phyloP scores from a whole-genome alignment of 1,140 invertebrate species.

The Phenacoccus solenopsis region DNA sequence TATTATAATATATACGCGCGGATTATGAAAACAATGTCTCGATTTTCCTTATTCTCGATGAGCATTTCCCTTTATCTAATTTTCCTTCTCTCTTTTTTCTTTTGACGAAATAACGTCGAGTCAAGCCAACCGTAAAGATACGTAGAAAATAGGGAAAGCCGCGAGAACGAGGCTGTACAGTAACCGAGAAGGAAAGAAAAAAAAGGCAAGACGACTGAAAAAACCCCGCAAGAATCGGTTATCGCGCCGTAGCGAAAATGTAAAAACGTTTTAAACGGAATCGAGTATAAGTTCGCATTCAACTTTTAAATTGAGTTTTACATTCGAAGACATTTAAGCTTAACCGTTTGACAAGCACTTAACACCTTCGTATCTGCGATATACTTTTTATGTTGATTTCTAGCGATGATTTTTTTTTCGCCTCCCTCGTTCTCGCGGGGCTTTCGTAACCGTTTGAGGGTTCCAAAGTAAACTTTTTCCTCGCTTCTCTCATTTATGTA shows the following conservation, averaged over 20 bases:
- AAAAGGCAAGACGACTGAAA: not conserved
- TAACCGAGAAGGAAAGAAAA: not conserved
- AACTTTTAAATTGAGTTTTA: slow-evolving; percentile 18
- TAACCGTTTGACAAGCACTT: slow-evolving; percentile 12
- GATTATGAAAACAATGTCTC: slow-evolving; percentile 15
- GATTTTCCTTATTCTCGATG: not conserved
- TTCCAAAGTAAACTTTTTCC: not conserved
- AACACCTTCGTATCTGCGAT: not conserved
- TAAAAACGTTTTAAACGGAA: slow-evolving; percentile 12
- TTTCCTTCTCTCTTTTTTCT: slow-evolving; percentile 9
- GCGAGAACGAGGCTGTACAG: not conserved
- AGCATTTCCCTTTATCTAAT: slow-evolving; percentile 12
- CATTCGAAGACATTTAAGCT: slow-evolving; percentile 11
- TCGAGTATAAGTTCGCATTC: slow-evolving; percentile 13
- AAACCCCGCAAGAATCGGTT: not conserved
- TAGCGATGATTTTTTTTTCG: not conserved
- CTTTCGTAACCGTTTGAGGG: not conserved
- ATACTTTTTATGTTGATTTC: slow-evolving; percentile 4
- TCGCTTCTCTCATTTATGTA: not conserved
- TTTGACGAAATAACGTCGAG: not conserved
- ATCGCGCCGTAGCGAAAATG: slow-evolving; percentile 4
- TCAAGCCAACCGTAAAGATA: slow-evolving; percentile 4
- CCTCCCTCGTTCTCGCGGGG: too few relatives aligned
- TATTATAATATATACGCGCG: not conserved
- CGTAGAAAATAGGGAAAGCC: not conserved